Evolutionary conservation across 2,113 vertebrate species (phyloP), one percentile per base, ranked within the genome.

Genomic region (Cebidichthys violaceus): DNA sequence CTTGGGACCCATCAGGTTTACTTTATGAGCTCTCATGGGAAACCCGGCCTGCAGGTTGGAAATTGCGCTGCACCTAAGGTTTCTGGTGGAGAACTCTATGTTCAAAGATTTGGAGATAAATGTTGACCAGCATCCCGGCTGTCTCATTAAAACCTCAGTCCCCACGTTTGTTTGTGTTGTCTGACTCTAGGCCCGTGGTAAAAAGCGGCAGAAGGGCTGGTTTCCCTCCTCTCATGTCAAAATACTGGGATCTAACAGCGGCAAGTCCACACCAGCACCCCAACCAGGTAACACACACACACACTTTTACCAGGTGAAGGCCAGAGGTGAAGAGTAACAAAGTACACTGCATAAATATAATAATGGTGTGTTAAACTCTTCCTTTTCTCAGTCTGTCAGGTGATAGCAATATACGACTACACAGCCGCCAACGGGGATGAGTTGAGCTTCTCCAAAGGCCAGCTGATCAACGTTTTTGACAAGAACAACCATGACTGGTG

Each of bases 161-260:
- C 61, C 22, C 20, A 11, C 14, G 4, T 59, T 47, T 73, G 20
- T 79, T 29, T 88, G 15, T 87, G 20, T 86, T 62, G 24, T 80
- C 29, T 64, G 41, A 43, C 47, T 86, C 0, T 66, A 99, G 98
- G 98, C 97, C 18, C 96, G 98, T 90, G 98, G 98, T 4, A 99
- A 98, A 92, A 99, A 97, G 79, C 95, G 98, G 31, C 97, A 99
- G 91, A 99, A 99, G 76, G 98, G 98, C 85, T 99, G 97, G 98
- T 99, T 99, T 85, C 97, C 97, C 88, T 95, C 96, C 59, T 96
- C 95, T 80, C 94, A 99, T 24, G 96, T 99, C 62, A 98, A 98
- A 88, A 90, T 98, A 41, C 69, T 99, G 84, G 98, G 97, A 82
- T 97, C 96, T 14, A 97, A 93, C 82, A 97, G 94, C 55, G 98